Evolutionary conservation across 2,888 invertebrate genomes (phyloP).

Genomic region (Oscheius myriophilus): DNA sequence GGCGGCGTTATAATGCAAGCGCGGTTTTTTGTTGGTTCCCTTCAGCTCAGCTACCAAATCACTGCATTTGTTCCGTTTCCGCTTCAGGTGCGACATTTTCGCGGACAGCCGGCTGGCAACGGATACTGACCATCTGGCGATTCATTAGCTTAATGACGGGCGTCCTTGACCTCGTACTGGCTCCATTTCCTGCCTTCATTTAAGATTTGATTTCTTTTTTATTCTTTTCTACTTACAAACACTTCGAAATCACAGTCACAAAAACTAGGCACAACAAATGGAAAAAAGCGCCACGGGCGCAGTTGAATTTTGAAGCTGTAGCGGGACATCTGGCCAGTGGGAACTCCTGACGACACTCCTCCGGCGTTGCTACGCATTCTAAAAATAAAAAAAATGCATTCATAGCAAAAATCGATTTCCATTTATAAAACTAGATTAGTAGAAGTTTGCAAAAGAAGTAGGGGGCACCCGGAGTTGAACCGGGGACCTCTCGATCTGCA

Average conservation of each 20-base stretch:
- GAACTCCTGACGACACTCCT: slow-evolving; percentile 13
- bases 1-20: no score
- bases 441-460: slow-evolving; percentile 19
- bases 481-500: slow-evolving; percentile 69
- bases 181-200: no score
- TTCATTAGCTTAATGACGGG: no score
- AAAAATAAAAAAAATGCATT: not conserved
- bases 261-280: not conserved
- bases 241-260: slow-evolving; percentile 2
- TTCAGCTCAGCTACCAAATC: no score
- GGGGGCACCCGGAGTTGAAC: slow-evolving; percentile 68
- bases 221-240: not conserved
- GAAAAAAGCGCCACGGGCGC: not conserved
- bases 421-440: not conserved
- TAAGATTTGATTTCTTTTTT: no score
- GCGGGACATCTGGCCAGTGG: slow-evolving; percentile 16
- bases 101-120: no score
- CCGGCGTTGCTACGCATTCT: not conserved
- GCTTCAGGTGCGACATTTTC: no score
- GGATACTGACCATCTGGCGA: no score
- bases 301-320: slow-evolving; percentile 12
- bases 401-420: not conserved
- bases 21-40: no score
- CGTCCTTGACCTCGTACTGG: no score
- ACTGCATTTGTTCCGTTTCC: no score